Evolutionary conservation across 2,888 invertebrate species (phyloP).

Genomic region (Diaperis boleti): DNA sequence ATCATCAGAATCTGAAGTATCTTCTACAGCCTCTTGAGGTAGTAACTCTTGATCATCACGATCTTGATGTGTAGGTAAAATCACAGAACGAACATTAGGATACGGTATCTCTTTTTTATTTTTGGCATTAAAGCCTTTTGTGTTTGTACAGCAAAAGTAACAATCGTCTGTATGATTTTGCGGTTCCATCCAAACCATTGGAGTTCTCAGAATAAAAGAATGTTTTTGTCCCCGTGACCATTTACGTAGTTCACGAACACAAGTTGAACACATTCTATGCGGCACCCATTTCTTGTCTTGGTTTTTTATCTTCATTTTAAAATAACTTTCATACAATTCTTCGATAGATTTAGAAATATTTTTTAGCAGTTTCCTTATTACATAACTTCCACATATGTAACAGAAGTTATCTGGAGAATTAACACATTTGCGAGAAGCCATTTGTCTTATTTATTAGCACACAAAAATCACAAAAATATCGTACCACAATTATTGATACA

Average conservation of each 20-base stretch:
- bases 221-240: conserved; percentile 1
- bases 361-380: background rate
- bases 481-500: no score
- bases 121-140: conserved; percentile 4
- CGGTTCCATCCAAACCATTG: conserved; percentile 45
- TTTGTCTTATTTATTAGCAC: background rate
- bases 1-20: background rate
- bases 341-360: background rate
- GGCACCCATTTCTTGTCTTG: conserved; percentile 5
- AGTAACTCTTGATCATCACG: background rate
- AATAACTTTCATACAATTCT: background rate
- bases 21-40: background rate
- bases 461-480: no score
- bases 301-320: background rate
- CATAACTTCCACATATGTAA: conserved; percentile 1
- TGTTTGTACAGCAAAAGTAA: conserved; percentile 43
- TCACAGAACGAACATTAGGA: background rate
- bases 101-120: background rate
- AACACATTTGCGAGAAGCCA: background rate
- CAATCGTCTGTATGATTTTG: conserved; percentile 43
- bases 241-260: background rate
- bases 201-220: conserved; percentile 40
- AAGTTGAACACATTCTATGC: conserved; percentile 3
- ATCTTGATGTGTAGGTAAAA: background rate
- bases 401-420: conserved; percentile 1